Evolutionary conservation across 2,888 invertebrate genomes (phyloP).

Genomic region (Oscheius sp.): DNA sequence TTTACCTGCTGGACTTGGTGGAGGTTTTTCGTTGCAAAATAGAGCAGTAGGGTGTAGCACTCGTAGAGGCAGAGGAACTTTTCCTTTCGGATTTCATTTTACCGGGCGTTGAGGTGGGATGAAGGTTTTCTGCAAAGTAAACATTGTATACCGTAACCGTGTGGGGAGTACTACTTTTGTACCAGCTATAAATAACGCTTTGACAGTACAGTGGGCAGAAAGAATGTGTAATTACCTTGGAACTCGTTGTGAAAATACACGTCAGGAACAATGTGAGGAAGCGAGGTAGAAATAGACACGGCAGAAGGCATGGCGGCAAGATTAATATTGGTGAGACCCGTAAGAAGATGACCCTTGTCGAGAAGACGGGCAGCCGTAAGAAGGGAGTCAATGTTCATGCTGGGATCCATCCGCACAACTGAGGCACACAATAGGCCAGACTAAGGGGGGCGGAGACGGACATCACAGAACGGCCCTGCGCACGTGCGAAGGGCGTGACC

Average conservation of each 20-base stretch:
- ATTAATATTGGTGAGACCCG: constrained; percentile 42
- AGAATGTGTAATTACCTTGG: constrained; percentile 14
- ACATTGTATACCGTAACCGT: constrained; percentile 20
- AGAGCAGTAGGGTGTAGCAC: constrained; percentile 45
- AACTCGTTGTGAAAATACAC: constrained; percentile 27
- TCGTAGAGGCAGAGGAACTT: constrained; percentile 39
- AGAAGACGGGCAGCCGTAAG: constrained; percentile 63
- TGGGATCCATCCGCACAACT: constrained; percentile 36
- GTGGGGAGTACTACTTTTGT: neutral
- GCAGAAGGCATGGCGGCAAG: constrained; percentile 29
- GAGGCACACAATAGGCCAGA: constrained; percentile 34
- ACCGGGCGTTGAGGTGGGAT: constrained; percentile 31
- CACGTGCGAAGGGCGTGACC: constrained; percentile 34
- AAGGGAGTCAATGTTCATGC: constrained; percentile 55
- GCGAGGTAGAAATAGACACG: constrained; percentile 29
- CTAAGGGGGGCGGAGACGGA: constrained; percentile 38
- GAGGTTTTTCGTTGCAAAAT: constrained; percentile 45
- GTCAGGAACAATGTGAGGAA: constrained; percentile 28
- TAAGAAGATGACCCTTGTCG: constrained; percentile 45
- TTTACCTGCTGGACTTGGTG: constrained; percentile 49
- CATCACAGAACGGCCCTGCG: constrained; percentile 31
- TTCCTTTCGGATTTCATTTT: constrained; percentile 40
- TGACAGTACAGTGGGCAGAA: neutral
- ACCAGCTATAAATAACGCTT: too few relatives aligned
- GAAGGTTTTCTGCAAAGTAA: constrained; percentile 31